Conservation (phyloP, 1,140 invertebrate genomes). For the Arion vulgaris region DNA sequence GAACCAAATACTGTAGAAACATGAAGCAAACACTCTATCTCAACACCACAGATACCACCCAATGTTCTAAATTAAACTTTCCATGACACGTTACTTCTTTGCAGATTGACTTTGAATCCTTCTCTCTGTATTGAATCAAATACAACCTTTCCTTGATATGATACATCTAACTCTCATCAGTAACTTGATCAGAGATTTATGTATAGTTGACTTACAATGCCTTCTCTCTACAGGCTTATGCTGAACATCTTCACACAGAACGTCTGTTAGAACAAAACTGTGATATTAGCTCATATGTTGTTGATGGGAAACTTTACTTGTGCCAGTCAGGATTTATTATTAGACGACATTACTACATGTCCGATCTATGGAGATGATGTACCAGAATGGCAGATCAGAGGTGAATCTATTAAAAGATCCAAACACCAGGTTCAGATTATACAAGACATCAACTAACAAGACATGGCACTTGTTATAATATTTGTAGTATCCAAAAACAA, state of each 20-base stretch:
- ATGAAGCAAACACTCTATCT: too few species aligned
- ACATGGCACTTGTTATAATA: neutral
- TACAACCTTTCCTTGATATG: too few species aligned
- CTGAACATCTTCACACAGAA: conserved; percentile 62
- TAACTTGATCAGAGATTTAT: too few species aligned
- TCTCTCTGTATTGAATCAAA: too few species aligned
- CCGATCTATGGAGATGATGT: conserved; percentile 69
- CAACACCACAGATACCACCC: too few species aligned
- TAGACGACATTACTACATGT: conserved; percentile 68
- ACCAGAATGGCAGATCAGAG: conserved; percentile 62
- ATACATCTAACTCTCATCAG: too few species aligned
- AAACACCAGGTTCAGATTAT: conserved; percentile 25
- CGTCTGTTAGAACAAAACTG: conserved; percentile 61
- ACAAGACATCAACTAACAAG: conserved; percentile 5
- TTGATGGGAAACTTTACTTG: conserved; percentile 68
- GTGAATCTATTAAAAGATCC: conserved; percentile 54
- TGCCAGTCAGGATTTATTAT: conserved; percentile 61
- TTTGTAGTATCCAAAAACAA: neutral
- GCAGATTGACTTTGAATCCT: too few species aligned
- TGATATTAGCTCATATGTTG: conserved; percentile 69
- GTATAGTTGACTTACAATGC: too few species aligned
- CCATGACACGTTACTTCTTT: too few species aligned
- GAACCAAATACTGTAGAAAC: too few species aligned
- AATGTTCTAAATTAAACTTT: too few species aligned
- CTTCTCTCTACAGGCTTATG: too few species aligned